A percentile compares a stretch with the other conserved stretches of the same genome.
Evolutionary conservation across 2,113 vertebrate species (phyloP).

Genomic region (Clupea harengus): DNA sequence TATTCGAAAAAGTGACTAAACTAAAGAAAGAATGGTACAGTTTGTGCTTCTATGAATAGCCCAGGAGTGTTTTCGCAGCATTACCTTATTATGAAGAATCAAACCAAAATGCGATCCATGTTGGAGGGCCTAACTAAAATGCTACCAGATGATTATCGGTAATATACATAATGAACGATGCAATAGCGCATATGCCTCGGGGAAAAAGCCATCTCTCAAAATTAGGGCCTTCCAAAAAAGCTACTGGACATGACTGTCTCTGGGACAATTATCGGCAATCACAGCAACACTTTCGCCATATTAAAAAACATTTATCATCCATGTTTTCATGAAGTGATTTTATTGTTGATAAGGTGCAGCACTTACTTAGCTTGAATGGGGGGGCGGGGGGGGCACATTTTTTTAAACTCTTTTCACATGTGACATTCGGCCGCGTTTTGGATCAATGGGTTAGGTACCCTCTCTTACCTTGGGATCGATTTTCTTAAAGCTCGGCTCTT

Average conservation of each 20-base stretch:
- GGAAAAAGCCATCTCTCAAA: too few relatives aligned
- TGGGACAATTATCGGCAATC: too few relatives aligned
- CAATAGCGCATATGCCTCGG: too few relatives aligned
- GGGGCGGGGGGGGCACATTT: neutral
- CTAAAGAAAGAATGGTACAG: neutral
- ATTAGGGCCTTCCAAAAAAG: neutral
- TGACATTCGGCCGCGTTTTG: slow-evolving; percentile 15
- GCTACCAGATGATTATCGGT: neutral
- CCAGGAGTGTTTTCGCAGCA: neutral
- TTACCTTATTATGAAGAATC: neutral
- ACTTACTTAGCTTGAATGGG: neutral
- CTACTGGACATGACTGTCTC: neutral
- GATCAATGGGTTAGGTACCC: slow-evolving; percentile 37
- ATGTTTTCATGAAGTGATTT: neutral
- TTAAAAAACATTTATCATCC: neutral
- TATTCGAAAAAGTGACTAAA: neutral
- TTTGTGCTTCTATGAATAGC: neutral
- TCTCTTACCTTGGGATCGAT: slow-evolving; percentile 94
- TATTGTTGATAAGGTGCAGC: neutral
- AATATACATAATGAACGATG: too few relatives aligned
- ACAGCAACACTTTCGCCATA: neutral
- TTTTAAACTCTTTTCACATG: slow-evolving; percentile 24
- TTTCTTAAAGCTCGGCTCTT: slow-evolving; percentile 90
- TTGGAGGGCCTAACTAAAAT: neutral
- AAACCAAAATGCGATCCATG: neutral